These are phyloP conservation scores for Pterobdella sp. DNA, from an alignment of 2,888 invertebrate species.

Conservation along the genomic window DNA sequence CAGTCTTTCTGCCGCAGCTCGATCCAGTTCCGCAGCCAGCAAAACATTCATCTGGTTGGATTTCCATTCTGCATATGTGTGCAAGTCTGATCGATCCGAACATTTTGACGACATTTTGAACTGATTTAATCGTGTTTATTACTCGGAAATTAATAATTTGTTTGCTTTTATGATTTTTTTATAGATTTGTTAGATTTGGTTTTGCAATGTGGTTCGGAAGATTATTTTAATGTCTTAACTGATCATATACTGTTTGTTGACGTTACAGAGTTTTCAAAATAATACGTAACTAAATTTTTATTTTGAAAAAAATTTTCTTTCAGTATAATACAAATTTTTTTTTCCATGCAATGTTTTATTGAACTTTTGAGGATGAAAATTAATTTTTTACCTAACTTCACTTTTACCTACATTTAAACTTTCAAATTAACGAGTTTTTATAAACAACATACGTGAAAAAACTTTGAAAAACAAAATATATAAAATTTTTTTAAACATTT, in stretches of 20 bases:
- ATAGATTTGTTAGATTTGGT: not conserved
- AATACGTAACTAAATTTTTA: conserved; percentile 4
- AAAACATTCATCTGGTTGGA: conserved; percentile 25
- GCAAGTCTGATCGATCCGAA: conserved; percentile 2
- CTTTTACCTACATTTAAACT: too few species aligned
- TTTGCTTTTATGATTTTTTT: not conserved
- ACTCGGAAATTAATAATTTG: too few species aligned
- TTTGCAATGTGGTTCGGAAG: not conserved
- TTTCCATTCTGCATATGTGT: conserved; percentile 27
- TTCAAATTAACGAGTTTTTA: too few species aligned
- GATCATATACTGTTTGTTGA: not conserved
- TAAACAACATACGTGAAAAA: too few species aligned
- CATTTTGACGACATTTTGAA: too few species aligned
- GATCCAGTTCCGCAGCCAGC: conserved; percentile 22
- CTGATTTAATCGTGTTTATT: not conserved
- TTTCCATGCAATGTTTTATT: too few species aligned
- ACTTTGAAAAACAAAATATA: too few species aligned
- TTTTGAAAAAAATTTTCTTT: not conserved
- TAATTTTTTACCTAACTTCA: too few species aligned
- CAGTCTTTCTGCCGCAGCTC: conserved; percentile 25
- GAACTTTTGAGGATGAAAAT: too few species aligned
- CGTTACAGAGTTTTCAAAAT: conserved; percentile 1
- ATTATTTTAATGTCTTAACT: not conserved
- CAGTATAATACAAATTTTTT: not conserved
- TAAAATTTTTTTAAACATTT: too few species aligned